These are phyloP conservation scores for Gambusia holbrooki DNA, from an alignment of 2,113 vertebrate species.

Conservation along the genomic window DNA sequence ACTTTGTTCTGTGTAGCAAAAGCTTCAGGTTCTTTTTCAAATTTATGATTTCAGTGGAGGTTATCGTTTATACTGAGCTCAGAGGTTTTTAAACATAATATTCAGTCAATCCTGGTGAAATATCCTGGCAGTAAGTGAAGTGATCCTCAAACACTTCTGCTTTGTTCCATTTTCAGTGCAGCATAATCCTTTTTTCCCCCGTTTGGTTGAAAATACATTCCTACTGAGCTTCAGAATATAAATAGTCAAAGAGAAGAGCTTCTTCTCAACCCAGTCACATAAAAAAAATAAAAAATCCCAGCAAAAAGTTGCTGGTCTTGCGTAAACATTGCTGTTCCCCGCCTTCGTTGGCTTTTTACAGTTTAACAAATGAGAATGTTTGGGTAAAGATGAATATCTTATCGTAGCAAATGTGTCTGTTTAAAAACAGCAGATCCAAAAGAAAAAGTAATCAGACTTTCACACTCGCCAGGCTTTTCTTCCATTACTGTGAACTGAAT, in stretches of 20 bases:
- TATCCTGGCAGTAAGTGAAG: neutral
- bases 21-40: conserved; percentile 5
- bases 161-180: conserved; percentile 30
- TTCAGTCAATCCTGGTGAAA: neutral
- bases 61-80: neutral
- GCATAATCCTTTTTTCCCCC: conserved; percentile 1
- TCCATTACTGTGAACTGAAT: conserved; percentile 18
- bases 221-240: conserved; percentile 9
- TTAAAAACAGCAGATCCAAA: conserved; percentile 13
- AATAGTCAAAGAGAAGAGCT: conserved; percentile 14
- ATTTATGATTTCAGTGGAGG: conserved; percentile 15
- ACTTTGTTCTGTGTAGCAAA: conserved; percentile 23
- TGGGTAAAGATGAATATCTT: conserved; percentile 9
- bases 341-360: conserved; percentile 27
- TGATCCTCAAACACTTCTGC: conserved; percentile 32
- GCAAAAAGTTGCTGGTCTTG: conserved; percentile 36
- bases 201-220: conserved; percentile 22
- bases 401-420: conserved; percentile 19
- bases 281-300: neutral
- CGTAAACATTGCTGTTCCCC: conserved; percentile 31
- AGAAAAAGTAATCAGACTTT: conserved; percentile 29
- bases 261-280: conserved; percentile 17
- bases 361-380: conserved; percentile 27
- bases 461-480: neutral
- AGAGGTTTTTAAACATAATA: conserved; percentile 15